Percentiles rank a stretch among this genome's conserved stretches.
Evolutionary conservation across 2,888 invertebrate species (phyloP).

Genomic region (Xanthia icteritia): DNA sequence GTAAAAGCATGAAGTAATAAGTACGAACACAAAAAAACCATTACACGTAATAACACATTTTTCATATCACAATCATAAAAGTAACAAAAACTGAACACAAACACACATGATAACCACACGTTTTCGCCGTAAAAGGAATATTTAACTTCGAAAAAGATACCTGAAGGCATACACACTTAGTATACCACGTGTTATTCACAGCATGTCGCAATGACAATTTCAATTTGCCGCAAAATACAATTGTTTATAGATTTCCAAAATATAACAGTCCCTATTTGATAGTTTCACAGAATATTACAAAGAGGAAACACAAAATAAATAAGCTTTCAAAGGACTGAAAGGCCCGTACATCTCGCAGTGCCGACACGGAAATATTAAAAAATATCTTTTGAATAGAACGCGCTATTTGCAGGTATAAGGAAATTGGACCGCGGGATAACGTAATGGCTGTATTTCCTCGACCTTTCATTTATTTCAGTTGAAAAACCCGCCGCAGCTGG

Average conservation of each 20-base stretch:
- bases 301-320: conserved; percentile 66
- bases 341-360: conserved; percentile 54
- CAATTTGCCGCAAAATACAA: conserved; percentile 46
- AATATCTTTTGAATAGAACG: conserved; percentile 66
- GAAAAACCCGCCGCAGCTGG: conserved; percentile 66
- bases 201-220: conserved; percentile 52
- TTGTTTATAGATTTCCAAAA: conserved; percentile 49
- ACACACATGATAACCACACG: conserved; percentile 62
- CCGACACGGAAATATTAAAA: conserved; percentile 71
- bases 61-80: conserved; percentile 55
- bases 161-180: conserved; percentile 17
- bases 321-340: conserved; percentile 67
- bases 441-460: conserved; percentile 68
- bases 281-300: conserved; percentile 63
- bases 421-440: conserved; percentile 67
- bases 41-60: conserved; percentile 50
- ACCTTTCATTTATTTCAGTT: conserved; percentile 71
- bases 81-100: conserved; percentile 54
- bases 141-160: conserved; percentile 59
- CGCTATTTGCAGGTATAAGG: conserved; percentile 65
- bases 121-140: conserved; percentile 58
- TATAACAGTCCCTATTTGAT: conserved; percentile 53
- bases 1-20: conserved; percentile 47
- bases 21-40: conserved; percentile 31
- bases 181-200: conserved; percentile 21